Base-by-base conservation (phyloP, 2,888 invertebrate species). In the Nemoura dubitans region DNA sequence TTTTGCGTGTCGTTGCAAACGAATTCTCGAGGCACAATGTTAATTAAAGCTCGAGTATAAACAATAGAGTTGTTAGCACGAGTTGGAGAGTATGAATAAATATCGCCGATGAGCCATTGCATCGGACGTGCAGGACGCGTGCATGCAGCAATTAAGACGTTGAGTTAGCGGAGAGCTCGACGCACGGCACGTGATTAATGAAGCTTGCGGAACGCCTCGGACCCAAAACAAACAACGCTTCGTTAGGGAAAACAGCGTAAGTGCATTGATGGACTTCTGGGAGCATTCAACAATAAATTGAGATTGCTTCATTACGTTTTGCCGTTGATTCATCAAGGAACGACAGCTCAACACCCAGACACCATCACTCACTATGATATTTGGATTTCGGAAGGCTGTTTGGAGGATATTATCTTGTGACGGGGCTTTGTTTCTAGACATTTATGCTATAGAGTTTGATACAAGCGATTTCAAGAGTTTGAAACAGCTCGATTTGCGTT, bases 51-150 rank as follows among this genome's bases (percentile, higher is more conserved):
- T 6, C 27, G 81, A 81, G 28, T 80, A n/a, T 29, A 81, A 81
- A 81, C 30, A 81, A 81, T 81, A 30, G 30, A 81, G 81, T 81
- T 81, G 81, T 81, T 30, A n/a, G 81, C 81, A 81, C 81, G 27
- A 81, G 81, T 29, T 16, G 29, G 27, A 29, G 59, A 2, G 16
- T 21, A 59, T 59, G 59, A 59, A 59, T 59, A 59, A 59, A 59
- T 59, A 36, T 36, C 36, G 10, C 10, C 36, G 36, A 36, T 3
- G 36, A 6, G 36, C 5, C 59, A 21, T 21, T 10, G 59, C 21
- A 59, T 3, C 59, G 14, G 59, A 3, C 16, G 21, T 21, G 59
- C n/a, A n/a, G n/a, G 81, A 5, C 28, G 81, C 14, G 5, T 5
- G 10, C 0, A 2, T 10, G 28, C 6, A 81, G 29, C 28, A 81